These are phyloP conservation scores for Mesocricetus auratus DNA, from an alignment of 2,113 vertebrate genomes.

Conservation along the genomic window DNA sequence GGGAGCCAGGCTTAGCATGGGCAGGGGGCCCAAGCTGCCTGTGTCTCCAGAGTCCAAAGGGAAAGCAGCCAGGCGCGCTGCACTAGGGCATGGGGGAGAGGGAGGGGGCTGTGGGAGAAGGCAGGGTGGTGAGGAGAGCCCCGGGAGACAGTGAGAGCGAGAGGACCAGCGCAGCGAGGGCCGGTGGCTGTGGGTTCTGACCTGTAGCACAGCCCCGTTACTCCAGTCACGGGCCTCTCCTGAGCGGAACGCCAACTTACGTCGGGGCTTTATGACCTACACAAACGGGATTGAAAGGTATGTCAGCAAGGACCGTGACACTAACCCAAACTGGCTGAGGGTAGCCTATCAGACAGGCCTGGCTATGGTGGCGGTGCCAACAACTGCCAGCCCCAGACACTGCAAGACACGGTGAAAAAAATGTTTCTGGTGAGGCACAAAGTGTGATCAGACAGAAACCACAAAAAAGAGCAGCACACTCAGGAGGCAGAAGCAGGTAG, in stretches of 20 bases:
- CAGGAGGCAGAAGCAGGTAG: neutral
- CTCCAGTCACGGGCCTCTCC: conserved; percentile 75
- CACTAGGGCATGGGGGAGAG: neutral
- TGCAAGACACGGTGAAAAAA: neutral
- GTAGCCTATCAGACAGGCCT: neutral
- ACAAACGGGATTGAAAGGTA: conserved; percentile 53
- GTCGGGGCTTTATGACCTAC: conserved; percentile 68
- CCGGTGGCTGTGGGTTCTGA: conserved; percentile 55
- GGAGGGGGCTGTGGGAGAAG: neutral
- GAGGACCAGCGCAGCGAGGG: neutral
- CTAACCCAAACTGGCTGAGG: neutral
- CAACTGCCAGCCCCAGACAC: neutral
- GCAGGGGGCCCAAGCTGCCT: neutral
- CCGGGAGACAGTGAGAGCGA: neutral
- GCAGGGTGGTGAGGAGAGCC: neutral
- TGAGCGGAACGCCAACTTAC: conserved; percentile 69
- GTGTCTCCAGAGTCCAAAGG: conserved; percentile 31
- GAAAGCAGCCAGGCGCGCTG: conserved; percentile 64
- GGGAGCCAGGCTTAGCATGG: neutral
- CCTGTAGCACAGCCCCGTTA: conserved; percentile 69
- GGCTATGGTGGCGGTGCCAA: neutral
- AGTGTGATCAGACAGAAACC: conserved; percentile 50
- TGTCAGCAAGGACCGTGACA: neutral
- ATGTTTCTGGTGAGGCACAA: conserved; percentile 41
- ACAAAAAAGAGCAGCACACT: neutral